phyloP scores from a whole-genome alignment of 2,888 invertebrate genomes.

The Melolontha melolontha region DNA sequence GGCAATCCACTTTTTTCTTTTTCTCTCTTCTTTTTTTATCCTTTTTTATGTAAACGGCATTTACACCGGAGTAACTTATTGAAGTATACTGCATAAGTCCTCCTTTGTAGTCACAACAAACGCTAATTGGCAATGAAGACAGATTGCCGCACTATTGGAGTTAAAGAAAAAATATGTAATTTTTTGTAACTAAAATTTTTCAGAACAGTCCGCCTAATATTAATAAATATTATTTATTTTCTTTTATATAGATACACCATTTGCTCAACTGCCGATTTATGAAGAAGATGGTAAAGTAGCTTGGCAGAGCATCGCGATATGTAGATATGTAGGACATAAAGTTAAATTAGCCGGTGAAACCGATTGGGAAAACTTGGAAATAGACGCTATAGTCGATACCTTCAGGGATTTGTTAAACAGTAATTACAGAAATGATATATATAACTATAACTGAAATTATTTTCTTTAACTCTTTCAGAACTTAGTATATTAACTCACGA shows the following conservation, averaged over 20 bases:
- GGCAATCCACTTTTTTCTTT: too few species aligned
- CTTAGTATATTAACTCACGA: slow-evolving; percentile 70
- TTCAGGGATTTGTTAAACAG: slow-evolving; percentile 70
- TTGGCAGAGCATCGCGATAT: slow-evolving; percentile 71
- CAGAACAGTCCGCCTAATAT: too few species aligned
- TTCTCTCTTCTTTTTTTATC: too few species aligned
- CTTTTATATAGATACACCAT: slow-evolving; percentile 68
- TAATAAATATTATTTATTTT: background rate
- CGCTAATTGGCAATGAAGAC: too few species aligned
- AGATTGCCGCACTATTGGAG: too few species aligned
- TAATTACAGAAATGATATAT: slow-evolving; percentile 51
- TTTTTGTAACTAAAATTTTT: too few species aligned
- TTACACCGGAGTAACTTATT: too few species aligned
- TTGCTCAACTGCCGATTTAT: slow-evolving; percentile 72
- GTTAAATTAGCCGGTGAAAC: slow-evolving; percentile 68
- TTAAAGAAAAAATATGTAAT: too few species aligned
- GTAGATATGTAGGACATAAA: slow-evolving; percentile 72
- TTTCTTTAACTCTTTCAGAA: slow-evolving; percentile 57
- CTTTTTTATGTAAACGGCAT: too few species aligned
- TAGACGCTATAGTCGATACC: slow-evolving; percentile 72
- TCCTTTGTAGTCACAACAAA: too few species aligned
- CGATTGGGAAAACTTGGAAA: slow-evolving; percentile 70
- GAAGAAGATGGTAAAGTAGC: slow-evolving; percentile 72
- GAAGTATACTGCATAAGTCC: too few species aligned
- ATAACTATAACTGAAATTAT: background rate